Evolutionary conservation across 2,797 vertebrate genomes (phyloP).

Genomic region (Cryptoprocta ferox): DNA sequence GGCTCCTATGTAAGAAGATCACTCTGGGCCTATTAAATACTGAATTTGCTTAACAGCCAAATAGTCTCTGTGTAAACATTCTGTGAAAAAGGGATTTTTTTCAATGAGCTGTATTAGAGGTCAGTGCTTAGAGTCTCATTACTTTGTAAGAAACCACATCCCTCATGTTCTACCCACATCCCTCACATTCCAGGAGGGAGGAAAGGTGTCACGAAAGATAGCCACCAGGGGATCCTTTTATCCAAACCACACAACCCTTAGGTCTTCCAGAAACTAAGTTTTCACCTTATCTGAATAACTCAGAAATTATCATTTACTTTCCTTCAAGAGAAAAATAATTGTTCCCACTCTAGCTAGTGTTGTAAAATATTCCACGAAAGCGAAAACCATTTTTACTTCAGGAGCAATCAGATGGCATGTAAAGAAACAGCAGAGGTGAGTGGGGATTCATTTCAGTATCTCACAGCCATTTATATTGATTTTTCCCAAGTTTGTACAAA

Average conservation of each 20-base stretch:
- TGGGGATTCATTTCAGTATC: conserved; percentile 61
- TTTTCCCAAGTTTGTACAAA: conserved; percentile 71
- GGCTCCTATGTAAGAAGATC: conserved; percentile 62
- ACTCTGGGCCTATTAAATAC: conserved; percentile 65
- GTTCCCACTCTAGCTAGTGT: conserved; percentile 8
- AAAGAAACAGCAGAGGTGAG: conserved; percentile 42
- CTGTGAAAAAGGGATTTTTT: conserved; percentile 54
- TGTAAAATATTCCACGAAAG: conserved; percentile 39
- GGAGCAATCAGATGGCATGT: neutral
- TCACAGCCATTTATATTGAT: conserved; percentile 58
- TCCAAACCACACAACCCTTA: neutral
- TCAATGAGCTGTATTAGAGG: conserved; percentile 53
- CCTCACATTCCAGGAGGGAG: neutral
- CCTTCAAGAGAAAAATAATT: conserved; percentile 22
- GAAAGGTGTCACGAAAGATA: neutral
- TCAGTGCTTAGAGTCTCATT: neutral
- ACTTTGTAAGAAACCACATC: neutral
- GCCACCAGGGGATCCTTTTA: neutral
- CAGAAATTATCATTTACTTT: conserved; percentile 39
- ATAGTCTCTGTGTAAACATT: conserved; percentile 66
- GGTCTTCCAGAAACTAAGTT: conserved; percentile 45
- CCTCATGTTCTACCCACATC: neutral
- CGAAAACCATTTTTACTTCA: conserved; percentile 47
- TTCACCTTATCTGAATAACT: conserved; percentile 29
- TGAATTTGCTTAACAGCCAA: conserved; percentile 64